Evolutionary conservation across 2,888 invertebrate species (phyloP).

Genomic region (Papilio demoleus): DNA sequence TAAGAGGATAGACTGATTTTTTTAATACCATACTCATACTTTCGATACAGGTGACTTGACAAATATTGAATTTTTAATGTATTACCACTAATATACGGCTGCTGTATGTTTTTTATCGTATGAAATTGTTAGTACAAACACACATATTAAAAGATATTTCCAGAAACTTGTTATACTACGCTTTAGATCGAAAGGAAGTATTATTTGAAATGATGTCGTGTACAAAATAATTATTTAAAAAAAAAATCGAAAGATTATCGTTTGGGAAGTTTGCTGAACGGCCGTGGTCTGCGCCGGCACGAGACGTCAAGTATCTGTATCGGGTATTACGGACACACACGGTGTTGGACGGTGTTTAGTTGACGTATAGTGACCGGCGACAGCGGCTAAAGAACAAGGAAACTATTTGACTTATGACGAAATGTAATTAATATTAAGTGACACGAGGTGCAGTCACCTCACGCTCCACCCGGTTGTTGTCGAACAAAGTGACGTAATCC

Average conservation of each 20-base stretch:
- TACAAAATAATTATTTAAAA: slow-evolving; percentile 32
- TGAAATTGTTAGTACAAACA: slow-evolving; percentile 38
- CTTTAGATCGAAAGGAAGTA: slow-evolving; percentile 25
- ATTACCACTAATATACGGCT: slow-evolving; percentile 22
- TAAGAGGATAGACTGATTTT: slow-evolving; percentile 78
- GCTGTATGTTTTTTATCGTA: slow-evolving; percentile 35
- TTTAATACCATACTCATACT: slow-evolving; percentile 74
- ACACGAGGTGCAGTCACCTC: slow-evolving; percentile 2
- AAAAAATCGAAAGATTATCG: background rate
- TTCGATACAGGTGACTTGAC: slow-evolving; percentile 76
- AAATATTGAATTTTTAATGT: slow-evolving; percentile 52
- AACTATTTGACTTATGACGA: background rate
- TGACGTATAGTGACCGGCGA: slow-evolving; percentile 40
- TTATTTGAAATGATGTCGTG: slow-evolving; percentile 27
- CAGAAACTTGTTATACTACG: slow-evolving; percentile 31
- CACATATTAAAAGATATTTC: slow-evolving; percentile 36
- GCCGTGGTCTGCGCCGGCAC: slow-evolving; percentile 43
- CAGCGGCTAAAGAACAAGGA: background rate
- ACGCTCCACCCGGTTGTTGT: background rate
- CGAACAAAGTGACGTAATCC: background rate
- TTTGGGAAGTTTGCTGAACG: slow-evolving; percentile 26
- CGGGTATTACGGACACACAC: slow-evolving; percentile 58
- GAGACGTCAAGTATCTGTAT: slow-evolving; percentile 71
- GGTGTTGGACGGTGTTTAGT: slow-evolving; percentile 57
- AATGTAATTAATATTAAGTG: background rate